These are phyloP conservation scores for Achatina immaculata DNA, from an alignment of 1,140 invertebrate genomes.

Conservation along the genomic window DNA sequence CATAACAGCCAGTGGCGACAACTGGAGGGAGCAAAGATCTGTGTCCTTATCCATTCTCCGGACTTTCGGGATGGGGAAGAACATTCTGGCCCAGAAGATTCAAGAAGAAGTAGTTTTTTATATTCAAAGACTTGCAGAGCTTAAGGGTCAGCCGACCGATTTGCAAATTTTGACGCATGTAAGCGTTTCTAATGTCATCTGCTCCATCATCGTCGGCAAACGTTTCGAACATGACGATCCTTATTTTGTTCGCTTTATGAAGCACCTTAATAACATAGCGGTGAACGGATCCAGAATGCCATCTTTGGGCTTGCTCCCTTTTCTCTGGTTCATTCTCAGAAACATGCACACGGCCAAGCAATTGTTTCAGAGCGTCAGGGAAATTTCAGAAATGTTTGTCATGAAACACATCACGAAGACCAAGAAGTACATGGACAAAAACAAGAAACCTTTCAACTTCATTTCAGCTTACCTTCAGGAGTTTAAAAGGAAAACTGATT, in stretches of 20 bases:
- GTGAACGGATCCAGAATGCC: not conserved
- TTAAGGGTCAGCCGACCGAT: not conserved
- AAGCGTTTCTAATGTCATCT: constrained; percentile 11
- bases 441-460: too few relatives aligned
- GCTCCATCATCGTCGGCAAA: not conserved
- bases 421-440: not conserved
- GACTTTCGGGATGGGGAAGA: constrained; percentile 20
- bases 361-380: not conserved
- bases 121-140: not conserved
- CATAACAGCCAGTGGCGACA: not conserved
- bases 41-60: not conserved
- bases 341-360: not conserved
- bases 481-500: constrained; percentile 3
- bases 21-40: constrained; percentile 24
- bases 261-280: not conserved
- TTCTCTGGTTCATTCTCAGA: not conserved
- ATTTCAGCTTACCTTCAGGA: too few relatives aligned
- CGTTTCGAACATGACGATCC: constrained; percentile 3
- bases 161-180: not conserved
- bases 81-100: constrained; percentile 15
- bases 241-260: not conserved
- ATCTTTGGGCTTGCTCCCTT: not conserved
- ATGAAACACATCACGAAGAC: not conserved
- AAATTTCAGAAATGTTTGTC: not conserved
- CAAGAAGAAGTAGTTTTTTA: not conserved